A percentile compares a stretch with the other conserved stretches of the same genome.
Conservation (phyloP, 2,113 vertebrate species). For the Suricata suricatta region DNA sequence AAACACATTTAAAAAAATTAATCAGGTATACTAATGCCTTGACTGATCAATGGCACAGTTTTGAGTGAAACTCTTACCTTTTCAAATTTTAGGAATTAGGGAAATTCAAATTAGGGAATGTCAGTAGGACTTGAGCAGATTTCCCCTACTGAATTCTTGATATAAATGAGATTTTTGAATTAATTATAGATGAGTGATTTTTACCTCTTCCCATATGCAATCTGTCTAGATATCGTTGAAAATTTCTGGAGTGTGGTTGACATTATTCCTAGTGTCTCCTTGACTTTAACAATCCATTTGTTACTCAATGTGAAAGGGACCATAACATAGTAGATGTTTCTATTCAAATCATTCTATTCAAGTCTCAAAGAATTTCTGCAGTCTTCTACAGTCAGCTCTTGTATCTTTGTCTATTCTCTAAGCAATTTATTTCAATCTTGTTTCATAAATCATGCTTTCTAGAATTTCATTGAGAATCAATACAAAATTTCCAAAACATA, state of each 20-base stretch:
- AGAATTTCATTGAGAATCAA: slow-evolving; percentile 3
- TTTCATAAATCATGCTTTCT: background rate
- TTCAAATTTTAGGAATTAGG: background rate
- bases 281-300: background rate
- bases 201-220: background rate
- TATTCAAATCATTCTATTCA: background rate
- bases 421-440: background rate
- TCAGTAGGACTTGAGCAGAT: background rate
- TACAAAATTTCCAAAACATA: background rate
- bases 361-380: background rate
- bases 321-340: background rate
- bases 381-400: background rate
- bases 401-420: slow-evolving; percentile 10
- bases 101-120: background rate
- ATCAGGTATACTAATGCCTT: background rate
- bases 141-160: background rate
- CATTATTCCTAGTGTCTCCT: background rate
- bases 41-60: background rate
- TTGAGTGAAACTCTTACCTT: background rate
- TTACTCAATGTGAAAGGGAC: background rate
- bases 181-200: background rate
- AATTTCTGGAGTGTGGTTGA: background rate
- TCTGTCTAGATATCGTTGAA: background rate
- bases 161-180: slow-evolving; percentile 1
- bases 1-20: background rate